These are phyloP conservation scores for Catocala sponsa DNA, from an alignment of 2,888 invertebrate genomes.

Conservation along the genomic window DNA sequence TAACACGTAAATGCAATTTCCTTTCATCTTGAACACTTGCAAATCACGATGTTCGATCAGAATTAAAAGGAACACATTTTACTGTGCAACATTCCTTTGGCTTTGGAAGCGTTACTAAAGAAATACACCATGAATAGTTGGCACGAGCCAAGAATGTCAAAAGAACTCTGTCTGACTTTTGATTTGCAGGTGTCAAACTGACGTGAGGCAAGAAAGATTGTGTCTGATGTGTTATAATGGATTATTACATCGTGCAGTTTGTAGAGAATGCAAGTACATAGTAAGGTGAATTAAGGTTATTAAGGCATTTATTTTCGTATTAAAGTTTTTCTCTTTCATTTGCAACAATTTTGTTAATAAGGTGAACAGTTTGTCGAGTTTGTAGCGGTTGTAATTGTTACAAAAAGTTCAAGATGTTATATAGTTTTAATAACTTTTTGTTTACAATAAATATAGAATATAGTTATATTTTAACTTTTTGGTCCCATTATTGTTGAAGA, in stretches of 20 bases:
- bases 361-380: not conserved
- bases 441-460: no score
- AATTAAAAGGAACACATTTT: constrained; percentile 34
- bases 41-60: constrained; percentile 17
- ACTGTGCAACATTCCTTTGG: constrained; percentile 44
- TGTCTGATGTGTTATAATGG: constrained; percentile 55
- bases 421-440: no score
- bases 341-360: constrained; percentile 1
- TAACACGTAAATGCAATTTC: not conserved
- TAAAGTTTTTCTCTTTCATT: constrained; percentile 4
- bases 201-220: constrained; percentile 51
- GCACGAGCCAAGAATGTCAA: constrained; percentile 80
- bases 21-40: constrained; percentile 24
- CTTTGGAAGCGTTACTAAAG: constrained; percentile 60
- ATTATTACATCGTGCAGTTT: constrained; percentile 31
- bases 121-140: constrained; percentile 69
- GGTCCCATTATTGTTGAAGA: no score
- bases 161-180: constrained; percentile 58
- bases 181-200: constrained; percentile 45
- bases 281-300: constrained; percentile 1
- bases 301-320: constrained; percentile 6
- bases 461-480: no score
- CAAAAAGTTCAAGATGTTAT: no score
- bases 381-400: no score
- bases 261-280: not conserved